Percentiles rank a stretch among this genome's conserved stretches.
These are phyloP conservation scores for Porites divaricata DNA, from an alignment of 92 coral and sea anemone species.

Conservation along the genomic window DNA sequence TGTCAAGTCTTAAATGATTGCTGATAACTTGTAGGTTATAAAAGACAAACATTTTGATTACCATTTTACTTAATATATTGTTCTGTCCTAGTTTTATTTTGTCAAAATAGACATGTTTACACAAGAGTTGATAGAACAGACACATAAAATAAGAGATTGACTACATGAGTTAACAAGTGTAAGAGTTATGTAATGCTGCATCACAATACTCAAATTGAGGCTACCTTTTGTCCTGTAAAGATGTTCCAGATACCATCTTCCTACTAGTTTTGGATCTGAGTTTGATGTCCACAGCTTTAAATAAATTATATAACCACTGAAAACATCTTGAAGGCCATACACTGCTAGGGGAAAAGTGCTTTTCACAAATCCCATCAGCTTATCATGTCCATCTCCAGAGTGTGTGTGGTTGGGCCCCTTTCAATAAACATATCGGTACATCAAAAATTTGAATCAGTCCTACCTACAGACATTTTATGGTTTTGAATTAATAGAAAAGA, in stretches of 20 bases:
- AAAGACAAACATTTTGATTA: not conserved
- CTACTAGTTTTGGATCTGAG: constrained; percentile 65
- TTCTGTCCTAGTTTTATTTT: not conserved
- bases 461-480: too few relatives aligned
- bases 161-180: too few relatives aligned
- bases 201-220: not conserved
- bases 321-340: constrained; percentile 73
- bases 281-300: constrained; percentile 62
- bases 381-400: constrained; percentile 67
- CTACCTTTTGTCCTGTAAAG: constrained; percentile 43
- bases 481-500: too few relatives aligned
- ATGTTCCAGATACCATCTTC: constrained; percentile 64
- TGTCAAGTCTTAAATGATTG: constrained; percentile 31
- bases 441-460: too few relatives aligned
- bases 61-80: not conserved
- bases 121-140: not conserved
- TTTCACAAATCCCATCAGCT: constrained; percentile 59
- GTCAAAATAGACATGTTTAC: not conserved
- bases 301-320: constrained; percentile 51
- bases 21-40: constrained; percentile 5
- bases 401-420: constrained; percentile 70
- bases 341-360: constrained; percentile 58
- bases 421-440: not conserved
- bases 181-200: not conserved
- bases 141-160: too few relatives aligned